A percentile compares a stretch with the other conserved stretches of the same genome.
Conservation (phyloP, 2,888 invertebrate genomes). For the Hipparchia semele region DNA sequence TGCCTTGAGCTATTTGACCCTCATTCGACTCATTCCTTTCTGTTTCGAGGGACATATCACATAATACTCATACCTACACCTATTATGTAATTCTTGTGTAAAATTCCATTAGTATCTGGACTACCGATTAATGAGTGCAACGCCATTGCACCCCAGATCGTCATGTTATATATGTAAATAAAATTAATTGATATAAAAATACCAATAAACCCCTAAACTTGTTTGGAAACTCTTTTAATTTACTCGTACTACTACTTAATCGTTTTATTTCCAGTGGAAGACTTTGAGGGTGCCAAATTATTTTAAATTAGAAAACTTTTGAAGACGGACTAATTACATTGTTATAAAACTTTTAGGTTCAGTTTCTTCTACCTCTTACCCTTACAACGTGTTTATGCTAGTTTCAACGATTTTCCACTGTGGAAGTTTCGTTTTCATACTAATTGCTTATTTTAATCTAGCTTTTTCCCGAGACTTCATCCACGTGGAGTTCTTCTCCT, state of each 20-base stretch:
- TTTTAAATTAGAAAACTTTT: conserved; percentile 19
- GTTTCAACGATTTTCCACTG: not conserved
- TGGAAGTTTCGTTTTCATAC: not conserved
- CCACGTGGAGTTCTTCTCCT: no score
- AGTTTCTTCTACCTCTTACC: not conserved
- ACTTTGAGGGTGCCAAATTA: conserved; percentile 11
- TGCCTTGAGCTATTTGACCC: conserved; percentile 15
- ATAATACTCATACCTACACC: not conserved
- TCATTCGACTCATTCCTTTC: conserved; percentile 10
- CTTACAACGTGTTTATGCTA: not conserved
- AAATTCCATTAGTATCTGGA: no score
- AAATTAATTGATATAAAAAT: no score
- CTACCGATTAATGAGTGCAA: no score
- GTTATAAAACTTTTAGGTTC: conserved; percentile 15
- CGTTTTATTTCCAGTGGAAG: conserved; percentile 5
- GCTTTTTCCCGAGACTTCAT: no score
- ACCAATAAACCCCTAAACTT: not conserved
- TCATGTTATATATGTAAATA: no score
- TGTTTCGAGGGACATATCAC: conserved; percentile 1
- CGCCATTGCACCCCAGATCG: no score
- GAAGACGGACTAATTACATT: conserved; percentile 15
- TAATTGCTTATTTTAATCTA: no score
- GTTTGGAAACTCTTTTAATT: not conserved
- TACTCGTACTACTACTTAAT: not conserved
- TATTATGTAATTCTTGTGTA: not conserved